Evolutionary conservation across 2,113 vertebrate genomes (phyloP).

Genomic region (Gavialis gangeticus): DNA sequence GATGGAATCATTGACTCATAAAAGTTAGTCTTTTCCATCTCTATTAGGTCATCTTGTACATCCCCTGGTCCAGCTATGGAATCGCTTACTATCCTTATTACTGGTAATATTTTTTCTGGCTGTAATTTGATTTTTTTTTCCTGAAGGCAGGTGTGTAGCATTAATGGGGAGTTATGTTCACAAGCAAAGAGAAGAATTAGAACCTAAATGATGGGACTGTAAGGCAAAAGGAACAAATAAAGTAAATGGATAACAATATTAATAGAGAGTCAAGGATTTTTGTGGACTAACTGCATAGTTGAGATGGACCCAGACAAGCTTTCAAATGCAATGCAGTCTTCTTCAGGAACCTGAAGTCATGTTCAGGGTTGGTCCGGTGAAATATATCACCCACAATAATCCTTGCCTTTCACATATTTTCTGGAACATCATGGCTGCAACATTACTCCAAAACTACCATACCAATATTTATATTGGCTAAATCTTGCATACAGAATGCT

Average conservation of each 20-base stretch:
- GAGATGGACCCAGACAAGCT: too few species aligned
- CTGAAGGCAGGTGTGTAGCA: neutral
- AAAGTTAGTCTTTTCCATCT: neutral
- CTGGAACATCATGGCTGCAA: too few species aligned
- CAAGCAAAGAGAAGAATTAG: neutral
- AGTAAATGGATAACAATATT: slow-evolving; percentile 35
- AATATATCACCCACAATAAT: too few species aligned
- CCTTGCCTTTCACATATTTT: too few species aligned
- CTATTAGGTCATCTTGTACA: neutral
- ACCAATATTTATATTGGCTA: slow-evolving; percentile 16
- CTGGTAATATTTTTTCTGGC: neutral
- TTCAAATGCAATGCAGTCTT: too few species aligned
- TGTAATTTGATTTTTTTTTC: neutral
- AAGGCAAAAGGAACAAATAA: neutral
- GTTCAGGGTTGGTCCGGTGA: too few species aligned
- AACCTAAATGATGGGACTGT: neutral
- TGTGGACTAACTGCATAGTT: too few species aligned
- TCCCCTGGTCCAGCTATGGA: neutral
- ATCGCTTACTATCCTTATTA: neutral
- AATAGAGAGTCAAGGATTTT: neutral
- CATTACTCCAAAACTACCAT: too few species aligned
- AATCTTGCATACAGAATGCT: neutral
- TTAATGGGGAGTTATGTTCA: accelerated
- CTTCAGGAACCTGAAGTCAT: too few species aligned
- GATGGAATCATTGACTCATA: neutral